A percentile compares a stretch with the other conserved stretches of the same genome.
These are phyloP conservation scores for Python bivittatus DNA, from an alignment of 2,113 vertebrate species.

Conservation along the genomic window DNA sequence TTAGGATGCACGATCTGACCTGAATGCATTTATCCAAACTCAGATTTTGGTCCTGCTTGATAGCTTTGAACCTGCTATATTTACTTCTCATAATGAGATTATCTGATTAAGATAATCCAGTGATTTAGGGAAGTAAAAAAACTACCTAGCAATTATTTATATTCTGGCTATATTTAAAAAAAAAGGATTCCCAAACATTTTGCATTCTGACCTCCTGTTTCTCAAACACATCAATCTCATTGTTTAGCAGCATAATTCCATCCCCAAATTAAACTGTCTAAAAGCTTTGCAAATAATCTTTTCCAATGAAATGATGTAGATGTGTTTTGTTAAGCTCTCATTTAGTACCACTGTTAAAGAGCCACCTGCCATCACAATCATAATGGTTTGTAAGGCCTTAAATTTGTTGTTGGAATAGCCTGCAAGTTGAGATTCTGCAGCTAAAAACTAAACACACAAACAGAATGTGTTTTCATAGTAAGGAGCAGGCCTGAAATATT, in stretches of 20 bases:
- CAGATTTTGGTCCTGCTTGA: constrained; percentile 8
- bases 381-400: constrained; percentile 47
- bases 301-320: constrained; percentile 31
- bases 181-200: constrained; percentile 52
- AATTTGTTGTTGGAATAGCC: constrained; percentile 37
- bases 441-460: constrained; percentile 23
- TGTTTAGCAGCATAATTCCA: constrained; percentile 51
- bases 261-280: constrained; percentile 29
- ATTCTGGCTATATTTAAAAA: constrained; percentile 15
- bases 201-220: constrained; percentile 41
- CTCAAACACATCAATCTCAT: constrained; percentile 40
- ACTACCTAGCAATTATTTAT: constrained; percentile 24
- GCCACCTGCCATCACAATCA: constrained; percentile 30
- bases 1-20: not conserved
- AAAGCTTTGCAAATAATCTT: constrained; percentile 44
- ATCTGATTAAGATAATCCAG: constrained; percentile 43
- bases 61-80: not conserved
- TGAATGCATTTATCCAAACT: not conserved
- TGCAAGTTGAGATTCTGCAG: constrained; percentile 44
- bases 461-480: not conserved
- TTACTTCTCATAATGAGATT: constrained; percentile 30
- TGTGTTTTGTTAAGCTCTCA: constrained; percentile 3
- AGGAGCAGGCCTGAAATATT: not conserved
- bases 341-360: not conserved
- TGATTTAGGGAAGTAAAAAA: constrained; percentile 12